These are phyloP conservation scores for Pelmatolapia mariae DNA, from an alignment of 2,113 vertebrate genomes.

Conservation along the genomic window DNA sequence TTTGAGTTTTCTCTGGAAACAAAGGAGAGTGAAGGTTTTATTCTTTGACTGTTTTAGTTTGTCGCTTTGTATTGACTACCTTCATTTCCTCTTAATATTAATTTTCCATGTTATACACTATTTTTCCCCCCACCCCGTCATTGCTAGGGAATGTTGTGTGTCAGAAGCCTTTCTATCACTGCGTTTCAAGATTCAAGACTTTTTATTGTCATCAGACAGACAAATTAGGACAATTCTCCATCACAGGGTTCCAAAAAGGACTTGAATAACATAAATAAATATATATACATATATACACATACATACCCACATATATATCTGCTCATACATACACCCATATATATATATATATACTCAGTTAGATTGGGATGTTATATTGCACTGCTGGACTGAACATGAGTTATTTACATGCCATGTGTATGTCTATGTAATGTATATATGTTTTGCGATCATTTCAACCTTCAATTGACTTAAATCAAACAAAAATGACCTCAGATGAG, in stretches of 20 bases:
- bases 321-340: background rate
- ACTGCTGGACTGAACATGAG: background rate
- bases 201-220: background rate
- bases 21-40: background rate
- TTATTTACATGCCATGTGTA: background rate
- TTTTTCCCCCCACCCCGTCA: rapidly evolving
- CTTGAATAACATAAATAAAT: background rate
- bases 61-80: background rate
- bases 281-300: background rate
- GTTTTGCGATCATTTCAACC: background rate
- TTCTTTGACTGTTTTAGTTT: background rate
- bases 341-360: rapidly evolving
- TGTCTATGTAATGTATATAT: background rate
- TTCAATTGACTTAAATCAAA: background rate
- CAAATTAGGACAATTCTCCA: background rate
- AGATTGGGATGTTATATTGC: background rate
- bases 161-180: background rate
- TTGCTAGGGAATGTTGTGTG: background rate
- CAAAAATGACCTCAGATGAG: background rate
- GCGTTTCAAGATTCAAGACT: background rate
- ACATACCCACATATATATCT: background rate
- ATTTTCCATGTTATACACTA: background rate
- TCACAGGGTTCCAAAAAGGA: background rate
- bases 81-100: background rate
- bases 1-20: background rate